Evolutionary conservation across 2,888 invertebrate genomes (phyloP).

Genomic region (Rutpela maculata): DNA sequence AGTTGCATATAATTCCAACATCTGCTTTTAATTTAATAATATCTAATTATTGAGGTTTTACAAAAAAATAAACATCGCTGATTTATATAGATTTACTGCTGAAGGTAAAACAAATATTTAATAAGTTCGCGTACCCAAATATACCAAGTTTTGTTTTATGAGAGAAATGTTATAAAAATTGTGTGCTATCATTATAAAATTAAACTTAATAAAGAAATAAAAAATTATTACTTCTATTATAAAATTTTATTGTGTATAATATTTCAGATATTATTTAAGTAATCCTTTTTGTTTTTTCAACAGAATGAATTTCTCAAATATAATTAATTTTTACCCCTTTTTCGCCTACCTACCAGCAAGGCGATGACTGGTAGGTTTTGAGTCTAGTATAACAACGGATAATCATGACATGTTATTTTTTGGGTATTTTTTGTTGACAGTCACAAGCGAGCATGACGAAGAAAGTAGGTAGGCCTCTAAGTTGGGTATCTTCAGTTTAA

Average conservation of each 20-base stretch:
- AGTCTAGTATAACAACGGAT: background rate
- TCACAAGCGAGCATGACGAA: background rate
- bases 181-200: conserved; percentile 19
- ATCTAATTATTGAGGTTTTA: conserved; percentile 15
- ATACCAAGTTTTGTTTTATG: conserved; percentile 19
- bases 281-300: conserved; percentile 5
- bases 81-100: conserved; percentile 36
- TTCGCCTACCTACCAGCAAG: conserved; percentile 17
- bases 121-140: conserved; percentile 10
- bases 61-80: conserved; percentile 16
- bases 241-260: conserved; percentile 13
- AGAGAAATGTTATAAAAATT: conserved; percentile 21
- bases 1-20: background rate
- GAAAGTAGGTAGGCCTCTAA: background rate
- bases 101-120: conserved; percentile 35
- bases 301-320: conserved; percentile 13
- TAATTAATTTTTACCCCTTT: conserved; percentile 30
- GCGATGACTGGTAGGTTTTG: conserved; percentile 14
- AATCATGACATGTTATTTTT: conserved; percentile 25
- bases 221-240: conserved; percentile 15
- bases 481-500: background rate
- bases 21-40: conserved; percentile 17
- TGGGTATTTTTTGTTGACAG: conserved; percentile 3
- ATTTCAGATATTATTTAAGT: background rate
- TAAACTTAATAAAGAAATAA: background rate